Conservation (phyloP, 2,113 vertebrate species). For the Rana temporaria region DNA sequence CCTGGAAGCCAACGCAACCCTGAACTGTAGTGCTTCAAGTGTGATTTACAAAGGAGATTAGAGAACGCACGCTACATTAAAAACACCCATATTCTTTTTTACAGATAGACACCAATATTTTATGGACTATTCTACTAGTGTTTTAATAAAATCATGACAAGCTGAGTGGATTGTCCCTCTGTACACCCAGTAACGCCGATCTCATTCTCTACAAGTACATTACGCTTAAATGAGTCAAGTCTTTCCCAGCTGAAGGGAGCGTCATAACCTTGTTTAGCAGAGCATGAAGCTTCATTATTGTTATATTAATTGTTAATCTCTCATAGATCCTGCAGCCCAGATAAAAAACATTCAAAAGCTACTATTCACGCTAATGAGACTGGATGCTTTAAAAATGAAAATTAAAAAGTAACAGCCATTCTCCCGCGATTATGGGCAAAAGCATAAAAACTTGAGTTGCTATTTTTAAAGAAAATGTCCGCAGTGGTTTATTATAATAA, state of each 20-base stretch:
- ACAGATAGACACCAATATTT: too few species aligned
- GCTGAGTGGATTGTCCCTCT: neutral
- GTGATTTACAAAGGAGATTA: too few species aligned
- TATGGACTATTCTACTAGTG: neutral
- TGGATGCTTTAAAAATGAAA: conserved; percentile 32
- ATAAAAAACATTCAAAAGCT: conserved; percentile 38
- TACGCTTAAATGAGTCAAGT: neutral
- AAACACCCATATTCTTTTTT: too few species aligned
- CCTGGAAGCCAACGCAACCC: too few species aligned
- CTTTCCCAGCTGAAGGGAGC: neutral
- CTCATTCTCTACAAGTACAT: conserved; percentile 8
- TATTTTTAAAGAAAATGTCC: conserved; percentile 27
- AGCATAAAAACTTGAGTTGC: conserved; percentile 36
- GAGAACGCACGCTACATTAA: too few species aligned
- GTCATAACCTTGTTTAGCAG: conserved; percentile 37
- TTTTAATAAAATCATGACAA: neutral
- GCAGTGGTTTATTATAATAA: neutral
- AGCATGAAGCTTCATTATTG: conserved; percentile 48
- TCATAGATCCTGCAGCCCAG: conserved; percentile 23
- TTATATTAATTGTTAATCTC: conserved; percentile 50
- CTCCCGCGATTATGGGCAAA: conserved; percentile 6
- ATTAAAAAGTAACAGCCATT: conserved; percentile 13
- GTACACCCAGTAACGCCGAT: neutral
- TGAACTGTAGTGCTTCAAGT: too few species aligned
- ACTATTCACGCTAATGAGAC: conserved; percentile 44